Percentiles rank a stretch among this genome's conserved stretches.
phyloP scores from a whole-genome alignment of 2,888 invertebrate species.

The Hypselothyrea guttata region DNA sequence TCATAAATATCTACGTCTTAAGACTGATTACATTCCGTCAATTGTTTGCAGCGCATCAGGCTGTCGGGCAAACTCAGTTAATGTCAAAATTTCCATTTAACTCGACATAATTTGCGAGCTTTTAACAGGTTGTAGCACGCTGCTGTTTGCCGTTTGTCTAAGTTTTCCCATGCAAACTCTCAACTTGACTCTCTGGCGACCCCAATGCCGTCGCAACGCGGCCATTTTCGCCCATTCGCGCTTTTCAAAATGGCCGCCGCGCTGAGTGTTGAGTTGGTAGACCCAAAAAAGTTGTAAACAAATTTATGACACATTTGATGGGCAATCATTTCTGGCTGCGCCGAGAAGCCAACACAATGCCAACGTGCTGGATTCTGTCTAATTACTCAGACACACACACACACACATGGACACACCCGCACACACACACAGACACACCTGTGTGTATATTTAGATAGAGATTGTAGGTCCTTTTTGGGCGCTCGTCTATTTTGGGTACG shows the following conservation, averaged over 20 bases:
- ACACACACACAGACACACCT: not conserved
- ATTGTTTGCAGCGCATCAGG: constrained; percentile 1
- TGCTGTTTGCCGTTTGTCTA: constrained; percentile 24
- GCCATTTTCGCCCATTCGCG: not conserved
- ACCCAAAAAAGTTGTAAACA: constrained; percentile 5
- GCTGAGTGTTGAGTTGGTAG: constrained; percentile 11
- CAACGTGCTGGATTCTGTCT: constrained; percentile 30
- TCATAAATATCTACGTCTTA: too few relatives aligned
- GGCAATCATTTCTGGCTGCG: constrained; percentile 41
- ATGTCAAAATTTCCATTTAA: constrained; percentile 30
- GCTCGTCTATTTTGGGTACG: constrained; percentile 11
- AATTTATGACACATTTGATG: constrained; percentile 40
- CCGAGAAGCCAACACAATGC: constrained; percentile 22
- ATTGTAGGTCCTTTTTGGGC: not conserved
- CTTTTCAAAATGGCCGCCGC: constrained; percentile 37
- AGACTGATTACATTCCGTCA: too few relatives aligned
- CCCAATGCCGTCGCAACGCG: not conserved
- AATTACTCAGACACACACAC: constrained; percentile 37
- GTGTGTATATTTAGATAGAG: too few relatives aligned
- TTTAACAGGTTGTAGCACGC: constrained; percentile 11
- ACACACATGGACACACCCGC: constrained; percentile 1
- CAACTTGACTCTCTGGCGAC: not conserved
- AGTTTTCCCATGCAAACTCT: constrained; percentile 15
- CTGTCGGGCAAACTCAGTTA: not conserved
- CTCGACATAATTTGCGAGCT: constrained; percentile 21